These are phyloP conservation scores for Eilema sororculum DNA, from an alignment of 2,888 invertebrate genomes.

Conservation along the genomic window DNA sequence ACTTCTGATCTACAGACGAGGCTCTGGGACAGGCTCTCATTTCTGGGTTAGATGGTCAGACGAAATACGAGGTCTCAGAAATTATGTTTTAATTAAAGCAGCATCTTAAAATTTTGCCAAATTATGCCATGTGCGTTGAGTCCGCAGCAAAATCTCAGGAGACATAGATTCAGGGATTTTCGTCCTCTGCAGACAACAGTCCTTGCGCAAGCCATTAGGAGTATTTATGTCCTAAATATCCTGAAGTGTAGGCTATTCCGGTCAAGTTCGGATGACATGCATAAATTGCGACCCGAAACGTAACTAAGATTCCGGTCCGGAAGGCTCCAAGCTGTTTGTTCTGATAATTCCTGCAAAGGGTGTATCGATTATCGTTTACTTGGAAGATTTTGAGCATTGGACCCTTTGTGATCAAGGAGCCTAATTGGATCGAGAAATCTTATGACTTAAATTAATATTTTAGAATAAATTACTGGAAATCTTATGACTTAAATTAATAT, in stretches of 20 bases:
- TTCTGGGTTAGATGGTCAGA: no score
- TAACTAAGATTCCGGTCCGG: conserved; percentile 19
- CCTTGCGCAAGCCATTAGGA: neutral
- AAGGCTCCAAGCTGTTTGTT: conserved; percentile 34
- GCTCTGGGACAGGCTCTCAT: no score
- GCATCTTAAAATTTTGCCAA: neutral
- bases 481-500: conserved; percentile 27
- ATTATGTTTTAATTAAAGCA: no score
- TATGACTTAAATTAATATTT: conserved; percentile 28
- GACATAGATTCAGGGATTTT: neutral
- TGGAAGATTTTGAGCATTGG: conserved; percentile 33
- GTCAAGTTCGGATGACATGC: conserved; percentile 27
- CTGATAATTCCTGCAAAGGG: conserved; percentile 37
- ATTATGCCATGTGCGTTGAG: neutral
- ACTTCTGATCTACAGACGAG: no score
- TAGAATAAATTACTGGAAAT: conserved; percentile 19
- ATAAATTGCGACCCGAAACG: conserved; percentile 34
- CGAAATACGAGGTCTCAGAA: no score
- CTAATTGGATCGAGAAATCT: conserved; percentile 27
- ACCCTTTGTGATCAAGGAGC: conserved; percentile 34
- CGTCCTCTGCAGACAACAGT: neutral
- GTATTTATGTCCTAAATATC: neutral
- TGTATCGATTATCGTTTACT: conserved; percentile 44
- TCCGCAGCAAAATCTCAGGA: neutral
- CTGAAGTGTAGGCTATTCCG: conserved; percentile 9